Evolutionary conservation across 2,113 vertebrate genomes (phyloP).

Genomic region (Cinclus cinclus): DNA sequence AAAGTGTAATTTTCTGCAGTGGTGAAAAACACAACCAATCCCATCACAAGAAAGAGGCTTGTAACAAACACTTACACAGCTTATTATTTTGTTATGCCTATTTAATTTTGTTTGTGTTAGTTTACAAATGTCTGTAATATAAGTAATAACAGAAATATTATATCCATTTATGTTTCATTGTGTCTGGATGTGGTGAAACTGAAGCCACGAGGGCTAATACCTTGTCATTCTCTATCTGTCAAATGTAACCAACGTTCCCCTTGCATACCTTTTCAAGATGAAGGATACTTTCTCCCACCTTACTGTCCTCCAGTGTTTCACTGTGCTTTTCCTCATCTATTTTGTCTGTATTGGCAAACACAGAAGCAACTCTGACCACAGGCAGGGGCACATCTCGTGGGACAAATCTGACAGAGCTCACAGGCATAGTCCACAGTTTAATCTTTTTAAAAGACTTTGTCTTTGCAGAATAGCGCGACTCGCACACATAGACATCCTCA

Average conservation of each 20-base stretch:
- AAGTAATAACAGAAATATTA: not conserved
- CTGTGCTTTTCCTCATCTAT: conserved; percentile 85
- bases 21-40: not conserved
- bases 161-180: not conserved
- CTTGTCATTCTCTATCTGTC: not conserved
- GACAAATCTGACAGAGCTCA: conserved; percentile 91
- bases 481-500: conserved; percentile 95
- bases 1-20: not conserved
- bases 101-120: not conserved
- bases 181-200: not conserved
- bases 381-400: conserved; percentile 91
- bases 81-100: not conserved
- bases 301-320: conserved; percentile 84
- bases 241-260: not conserved
- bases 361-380: conserved; percentile 95
- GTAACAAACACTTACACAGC: not conserved
- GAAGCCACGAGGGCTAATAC: rapidly evolving
- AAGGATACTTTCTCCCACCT: conserved; percentile 74
- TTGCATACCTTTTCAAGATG: conserved; percentile 79
- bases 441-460: conserved; percentile 99
- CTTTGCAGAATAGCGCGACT: conserved; percentile 97
- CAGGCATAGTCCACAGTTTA: conserved; percentile 97
- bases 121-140: not conserved
- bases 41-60: not conserved
- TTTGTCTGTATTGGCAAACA: conserved; percentile 90